Base-by-base conservation (phyloP, 1,140 invertebrate genomes). In the Mamestra configurata region DNA sequence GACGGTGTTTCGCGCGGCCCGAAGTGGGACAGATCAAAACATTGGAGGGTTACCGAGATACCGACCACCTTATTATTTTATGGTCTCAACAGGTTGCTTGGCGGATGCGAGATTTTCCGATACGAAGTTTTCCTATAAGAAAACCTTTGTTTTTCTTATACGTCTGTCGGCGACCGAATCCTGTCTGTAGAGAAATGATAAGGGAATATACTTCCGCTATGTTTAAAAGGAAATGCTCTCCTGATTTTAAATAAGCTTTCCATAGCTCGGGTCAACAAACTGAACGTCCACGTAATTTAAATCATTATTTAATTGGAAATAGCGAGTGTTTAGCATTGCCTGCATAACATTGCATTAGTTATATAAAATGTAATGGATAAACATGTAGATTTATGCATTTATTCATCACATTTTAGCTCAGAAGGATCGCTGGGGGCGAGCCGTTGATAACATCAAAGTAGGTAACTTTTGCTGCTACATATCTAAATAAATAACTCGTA, bases 1-100 rank as follows among this genome's bases (percentile, higher is more conserved):
- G 82, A 75, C 57, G 64, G 53, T 61, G 73, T 37, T 55, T 64
- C 64, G 66, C 75, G 66, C 73, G 59, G 57, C 70, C 20, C 59
- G 72, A 81, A 55, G 76, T 82, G 64, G 79, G 79, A 72, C 77
- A 76, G 43, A 64, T 70, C 79, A 80, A 73, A 79, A 79, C 78
- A 79, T 64, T 73, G 64, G 61, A 35, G 68, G 59, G 53, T 64
- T 79, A 64, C 78, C 49, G 64, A 57, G 49, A 72, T 49, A 71
- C 53, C 22, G 73, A 40, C 20, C 7, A 78, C 64, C 15, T 70
- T 79, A 79, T 71, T 61, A 71, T 79, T 72, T 70, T 57, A 77
- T 46, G 46, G 51, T 77, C 46, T 68, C 61, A 77, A 76, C 73
- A 76, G 73, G 73, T 76, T 64, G 73, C 37, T 61, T 10, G 20